Evolutionary conservation across 1,140 invertebrate genomes (phyloP).

Genomic region (Drosophila paulistorum): DNA sequence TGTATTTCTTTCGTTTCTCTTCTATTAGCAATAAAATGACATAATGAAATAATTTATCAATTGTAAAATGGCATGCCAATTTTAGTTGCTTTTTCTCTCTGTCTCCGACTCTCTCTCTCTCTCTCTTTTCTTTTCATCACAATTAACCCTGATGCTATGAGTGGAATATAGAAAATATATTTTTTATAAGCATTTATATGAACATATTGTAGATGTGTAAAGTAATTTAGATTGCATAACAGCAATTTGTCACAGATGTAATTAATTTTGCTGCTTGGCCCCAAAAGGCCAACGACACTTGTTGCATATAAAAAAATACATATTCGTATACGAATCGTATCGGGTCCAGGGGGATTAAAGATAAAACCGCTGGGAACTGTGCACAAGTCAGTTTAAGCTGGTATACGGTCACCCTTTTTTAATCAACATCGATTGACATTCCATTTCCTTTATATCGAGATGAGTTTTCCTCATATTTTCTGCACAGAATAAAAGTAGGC

Average conservation of each 20-base stretch:
- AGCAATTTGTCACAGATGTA: slow-evolving; percentile 11
- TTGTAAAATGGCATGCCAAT: slow-evolving; percentile 8
- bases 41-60: slow-evolving; percentile 10
- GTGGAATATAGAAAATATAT: background rate
- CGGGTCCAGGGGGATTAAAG: background rate
- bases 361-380: background rate
- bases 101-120: too few relatives aligned
- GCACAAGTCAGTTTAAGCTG: background rate
- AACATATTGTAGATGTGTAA: background rate
- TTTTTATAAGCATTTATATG: background rate
- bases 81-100: background rate
- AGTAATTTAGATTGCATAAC: slow-evolving; percentile 13
- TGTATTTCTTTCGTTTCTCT: background rate
- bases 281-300: slow-evolving; percentile 13
- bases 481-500: slow-evolving; percentile 4
- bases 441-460: slow-evolving; percentile 6
- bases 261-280: slow-evolving; percentile 9
- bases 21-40: slow-evolving; percentile 16
- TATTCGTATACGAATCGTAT: background rate
- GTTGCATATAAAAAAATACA: background rate
- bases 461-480: slow-evolving; percentile 1
- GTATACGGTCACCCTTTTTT: slow-evolving; percentile 8
- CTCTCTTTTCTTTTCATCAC: slow-evolving; percentile 1
- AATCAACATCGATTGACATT: slow-evolving; percentile 10
- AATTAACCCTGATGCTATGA: slow-evolving; percentile 9